phyloP scores from a whole-genome alignment of 2,113 vertebrate species.

The Mustelus asterias region DNA sequence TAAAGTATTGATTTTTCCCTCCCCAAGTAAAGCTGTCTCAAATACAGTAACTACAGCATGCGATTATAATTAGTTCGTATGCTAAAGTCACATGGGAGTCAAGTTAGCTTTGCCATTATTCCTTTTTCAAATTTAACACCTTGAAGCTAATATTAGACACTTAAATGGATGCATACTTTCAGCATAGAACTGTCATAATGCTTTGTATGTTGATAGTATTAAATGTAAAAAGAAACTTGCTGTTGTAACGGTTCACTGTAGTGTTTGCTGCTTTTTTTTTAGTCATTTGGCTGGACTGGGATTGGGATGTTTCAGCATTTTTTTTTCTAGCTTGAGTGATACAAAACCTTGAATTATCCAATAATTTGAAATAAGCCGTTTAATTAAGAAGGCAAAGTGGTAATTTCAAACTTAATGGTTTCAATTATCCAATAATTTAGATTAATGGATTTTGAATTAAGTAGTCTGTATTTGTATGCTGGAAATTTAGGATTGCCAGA shows the following conservation, averaged over 20 bases:
- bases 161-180: neutral
- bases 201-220: neutral
- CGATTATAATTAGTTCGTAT: neutral
- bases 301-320: neutral
- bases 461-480: neutral
- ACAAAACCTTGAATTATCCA: neutral
- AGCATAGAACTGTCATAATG: neutral
- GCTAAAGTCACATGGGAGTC: neutral
- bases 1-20: neutral
- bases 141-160: neutral
- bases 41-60: neutral
- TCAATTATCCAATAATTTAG: neutral
- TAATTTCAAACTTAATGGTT: conserved; percentile 1
- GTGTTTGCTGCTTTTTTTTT: neutral
- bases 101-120: neutral
- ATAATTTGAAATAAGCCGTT: neutral
- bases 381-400: neutral
- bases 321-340: neutral
- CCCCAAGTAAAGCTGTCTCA: neutral
- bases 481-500: neutral
- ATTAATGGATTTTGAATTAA: conserved; percentile 10
- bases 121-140: neutral
- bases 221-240: neutral
- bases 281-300: neutral
- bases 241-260: neutral